Percentiles rank a stretch among this genome's conserved stretches.
Evolutionary conservation across 2,797 vertebrate genomes (phyloP).

Genomic region (Myotis planiceps): DNA sequence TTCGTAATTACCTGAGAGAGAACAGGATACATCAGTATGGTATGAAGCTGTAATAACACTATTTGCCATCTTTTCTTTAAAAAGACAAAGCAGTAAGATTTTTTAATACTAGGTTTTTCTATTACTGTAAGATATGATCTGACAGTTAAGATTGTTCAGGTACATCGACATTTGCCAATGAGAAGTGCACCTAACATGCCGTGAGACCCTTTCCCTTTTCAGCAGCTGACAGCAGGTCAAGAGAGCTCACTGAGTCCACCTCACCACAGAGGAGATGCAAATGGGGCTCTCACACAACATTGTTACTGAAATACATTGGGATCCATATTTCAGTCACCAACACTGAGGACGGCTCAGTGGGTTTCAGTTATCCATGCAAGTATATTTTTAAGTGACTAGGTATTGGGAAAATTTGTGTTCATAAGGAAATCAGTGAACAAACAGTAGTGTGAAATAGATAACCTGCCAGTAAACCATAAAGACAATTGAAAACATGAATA

Average conservation of each 20-base stretch:
- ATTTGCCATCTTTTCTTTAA: constrained; percentile 30
- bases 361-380: background rate
- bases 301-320: background rate
- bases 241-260: background rate
- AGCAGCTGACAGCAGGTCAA: background rate
- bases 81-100: constrained; percentile 13
- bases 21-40: background rate
- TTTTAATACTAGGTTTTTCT: background rate
- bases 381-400: background rate
- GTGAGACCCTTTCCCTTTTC: background rate
- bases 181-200: background rate
- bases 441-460: background rate
- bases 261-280: background rate
- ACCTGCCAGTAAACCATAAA: constrained; percentile 29
- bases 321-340: background rate
- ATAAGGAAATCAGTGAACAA: constrained; percentile 23
- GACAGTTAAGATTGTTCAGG: background rate
- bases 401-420: constrained; percentile 32
- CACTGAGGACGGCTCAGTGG: background rate
- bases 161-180: background rate
- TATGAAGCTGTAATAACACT: background rate
- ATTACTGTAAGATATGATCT: background rate
- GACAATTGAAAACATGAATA: background rate
- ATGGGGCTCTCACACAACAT: background rate
- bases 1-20: background rate